These are phyloP conservation scores for Papilio helenus DNA, from an alignment of 1,140 invertebrate genomes.

Conservation along the genomic window DNA sequence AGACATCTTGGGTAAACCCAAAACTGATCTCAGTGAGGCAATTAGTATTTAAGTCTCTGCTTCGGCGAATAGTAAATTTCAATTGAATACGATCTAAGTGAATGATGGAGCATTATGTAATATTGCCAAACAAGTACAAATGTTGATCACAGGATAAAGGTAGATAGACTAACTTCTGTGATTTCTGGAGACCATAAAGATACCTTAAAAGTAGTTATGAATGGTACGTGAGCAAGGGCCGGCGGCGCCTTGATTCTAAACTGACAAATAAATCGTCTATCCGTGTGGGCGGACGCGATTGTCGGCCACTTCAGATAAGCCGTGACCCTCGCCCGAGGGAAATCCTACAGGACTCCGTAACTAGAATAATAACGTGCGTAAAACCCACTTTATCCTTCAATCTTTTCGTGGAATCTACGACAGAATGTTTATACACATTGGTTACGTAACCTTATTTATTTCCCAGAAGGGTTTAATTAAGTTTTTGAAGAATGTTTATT, in stretches of 20 bases:
- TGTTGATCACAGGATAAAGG: background rate
- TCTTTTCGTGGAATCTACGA: background rate
- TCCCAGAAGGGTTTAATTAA: background rate
- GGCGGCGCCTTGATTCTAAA: slow-evolving; percentile 23
- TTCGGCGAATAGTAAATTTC: too few relatives aligned
- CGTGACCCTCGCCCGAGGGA: slow-evolving; percentile 51
- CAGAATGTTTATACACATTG: background rate
- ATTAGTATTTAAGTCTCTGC: too few relatives aligned
- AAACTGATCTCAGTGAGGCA: too few relatives aligned
- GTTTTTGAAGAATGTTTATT: background rate
- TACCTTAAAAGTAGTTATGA: slow-evolving; percentile 25
- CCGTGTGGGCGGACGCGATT: slow-evolving; percentile 59
- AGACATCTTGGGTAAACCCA: too few relatives aligned
- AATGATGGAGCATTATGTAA: background rate
- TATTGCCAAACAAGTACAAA: background rate
- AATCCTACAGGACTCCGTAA: slow-evolving; percentile 39
- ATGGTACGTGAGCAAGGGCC: slow-evolving; percentile 15
- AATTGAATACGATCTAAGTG: too few relatives aligned
- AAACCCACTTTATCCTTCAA: slow-evolving; percentile 39
- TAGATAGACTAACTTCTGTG: background rate
- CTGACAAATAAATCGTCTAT: slow-evolving; percentile 56
- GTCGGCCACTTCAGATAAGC: slow-evolving; percentile 54
- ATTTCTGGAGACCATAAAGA: background rate
- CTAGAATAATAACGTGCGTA: slow-evolving; percentile 46
- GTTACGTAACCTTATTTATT: slow-evolving; percentile 9